These are phyloP conservation scores for Drosophila setifemur DNA, from an alignment of 1,140 invertebrate species.

Conservation along the genomic window DNA sequence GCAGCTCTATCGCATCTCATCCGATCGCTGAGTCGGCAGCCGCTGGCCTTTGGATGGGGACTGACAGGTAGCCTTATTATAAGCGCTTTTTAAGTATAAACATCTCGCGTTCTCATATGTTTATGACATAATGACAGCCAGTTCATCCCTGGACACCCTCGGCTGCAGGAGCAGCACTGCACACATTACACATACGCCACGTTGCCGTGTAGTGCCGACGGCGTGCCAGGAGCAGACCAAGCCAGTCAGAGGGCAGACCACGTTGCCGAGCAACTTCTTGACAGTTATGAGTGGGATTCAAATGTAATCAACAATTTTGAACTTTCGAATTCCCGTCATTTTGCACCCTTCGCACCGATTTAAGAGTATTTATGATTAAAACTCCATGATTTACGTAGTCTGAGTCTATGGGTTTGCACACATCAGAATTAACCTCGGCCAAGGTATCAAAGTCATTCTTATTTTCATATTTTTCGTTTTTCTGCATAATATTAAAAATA, in stretches of 20 bases:
- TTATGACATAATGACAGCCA: conserved; percentile 75
- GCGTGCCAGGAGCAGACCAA: conserved; percentile 9
- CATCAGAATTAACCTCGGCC: conserved; percentile 48
- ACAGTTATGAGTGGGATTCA: conserved; percentile 78
- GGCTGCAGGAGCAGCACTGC: background rate
- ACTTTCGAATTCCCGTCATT: conserved; percentile 23
- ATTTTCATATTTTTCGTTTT: conserved; percentile 2
- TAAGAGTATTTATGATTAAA: background rate
- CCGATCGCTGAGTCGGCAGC: conserved; percentile 10
- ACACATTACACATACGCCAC: conserved; percentile 53
- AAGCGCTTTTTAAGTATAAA: conserved; percentile 58
- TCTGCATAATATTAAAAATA: conserved; percentile 63
- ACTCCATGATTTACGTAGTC: conserved; percentile 30
- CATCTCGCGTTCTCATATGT: conserved; percentile 51
- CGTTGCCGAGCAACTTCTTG: conserved; percentile 47
- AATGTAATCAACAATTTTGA: conserved; percentile 73
- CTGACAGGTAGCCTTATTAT: conserved; percentile 55
- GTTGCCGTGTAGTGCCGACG: conserved; percentile 31
- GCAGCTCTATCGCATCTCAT: conserved; percentile 28
- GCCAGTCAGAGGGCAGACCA: background rate
- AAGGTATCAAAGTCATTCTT: conserved; percentile 35
- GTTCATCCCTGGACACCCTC: conserved; percentile 26
- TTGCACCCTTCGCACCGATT: conserved; percentile 26
- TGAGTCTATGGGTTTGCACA: conserved; percentile 36
- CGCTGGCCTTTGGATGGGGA: conserved; percentile 23